Percentiles rank a stretch among this genome's conserved stretches.
Conservation (phyloP, 1,140 invertebrate species). For the Homalodisca vitripennis region DNA sequence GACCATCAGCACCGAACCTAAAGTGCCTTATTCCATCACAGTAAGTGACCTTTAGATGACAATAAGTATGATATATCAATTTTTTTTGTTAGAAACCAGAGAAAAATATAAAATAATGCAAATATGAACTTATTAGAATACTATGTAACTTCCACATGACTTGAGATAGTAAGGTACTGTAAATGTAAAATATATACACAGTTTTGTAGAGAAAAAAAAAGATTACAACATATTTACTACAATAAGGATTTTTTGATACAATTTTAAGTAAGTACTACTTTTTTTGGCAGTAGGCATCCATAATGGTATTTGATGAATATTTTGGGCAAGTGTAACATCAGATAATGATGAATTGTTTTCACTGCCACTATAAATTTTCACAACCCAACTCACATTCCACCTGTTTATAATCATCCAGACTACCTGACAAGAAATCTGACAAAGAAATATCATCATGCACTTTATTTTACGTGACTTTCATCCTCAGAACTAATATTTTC, state of each 20-base stretch:
- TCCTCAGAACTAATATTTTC: not conserved
- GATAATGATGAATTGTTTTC: not conserved
- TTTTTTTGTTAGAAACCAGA: not conserved
- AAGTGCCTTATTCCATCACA: slow-evolving; percentile 71
- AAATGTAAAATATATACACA: not conserved
- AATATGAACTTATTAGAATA: not conserved
- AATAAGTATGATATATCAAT: not conserved
- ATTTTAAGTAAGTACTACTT: not conserved
- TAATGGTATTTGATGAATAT: not conserved
- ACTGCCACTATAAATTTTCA: too few relatives aligned
- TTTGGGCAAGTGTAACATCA: not conserved
- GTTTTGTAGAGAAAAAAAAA: not conserved
- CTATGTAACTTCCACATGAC: not conserved
- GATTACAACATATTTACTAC: too few relatives aligned
- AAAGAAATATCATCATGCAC: too few relatives aligned
- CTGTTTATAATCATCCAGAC: too few relatives aligned
- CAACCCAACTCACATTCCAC: too few relatives aligned
- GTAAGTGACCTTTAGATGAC: slow-evolving; percentile 50
- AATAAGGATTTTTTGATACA: too few relatives aligned
- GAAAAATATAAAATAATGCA: not conserved
- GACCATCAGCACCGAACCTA: slow-evolving; percentile 54
- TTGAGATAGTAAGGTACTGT: not conserved
- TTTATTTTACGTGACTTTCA: not conserved
- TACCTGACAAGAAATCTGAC: too few relatives aligned
- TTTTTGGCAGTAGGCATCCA: not conserved